Evolutionary conservation across 1,140 invertebrate genomes (phyloP).

Genomic region (Drosophila novamexicana): DNA sequence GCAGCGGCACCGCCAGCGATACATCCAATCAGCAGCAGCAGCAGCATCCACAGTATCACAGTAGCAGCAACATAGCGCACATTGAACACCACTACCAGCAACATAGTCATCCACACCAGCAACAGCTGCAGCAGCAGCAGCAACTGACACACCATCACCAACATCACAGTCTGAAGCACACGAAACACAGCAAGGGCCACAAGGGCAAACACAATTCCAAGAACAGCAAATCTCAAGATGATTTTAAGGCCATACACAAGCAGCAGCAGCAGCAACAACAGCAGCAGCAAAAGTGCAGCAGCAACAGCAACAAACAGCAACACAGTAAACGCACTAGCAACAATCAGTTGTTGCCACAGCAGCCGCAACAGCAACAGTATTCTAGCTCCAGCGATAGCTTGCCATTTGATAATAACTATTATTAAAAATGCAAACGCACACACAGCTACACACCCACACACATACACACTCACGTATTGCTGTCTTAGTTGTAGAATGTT

Average conservation of each 20-base stretch:
- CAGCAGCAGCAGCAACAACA: slow-evolving; percentile 52
- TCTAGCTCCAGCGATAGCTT: slow-evolving; percentile 82
- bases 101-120: slow-evolving; percentile 50
- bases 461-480: slow-evolving; percentile 21
- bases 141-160: slow-evolving; percentile 55
- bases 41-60: slow-evolving; percentile 64
- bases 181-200: slow-evolving; percentile 73
- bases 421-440: slow-evolving; percentile 60
- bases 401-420: slow-evolving; percentile 84
- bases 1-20: slow-evolving; percentile 70
- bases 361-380: slow-evolving; percentile 58
- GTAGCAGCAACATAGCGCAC: slow-evolving; percentile 68
- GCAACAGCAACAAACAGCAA: slow-evolving; percentile 45
- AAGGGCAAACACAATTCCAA: slow-evolving; percentile 70
- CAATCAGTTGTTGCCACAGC: slow-evolving; percentile 59
- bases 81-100: slow-evolving; percentile 72
- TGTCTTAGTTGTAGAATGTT: slow-evolving; percentile 29
- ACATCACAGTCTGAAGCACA: slow-evolving; percentile 81
- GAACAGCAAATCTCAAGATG: slow-evolving; percentile 75
- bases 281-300: slow-evolving; percentile 41
- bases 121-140: slow-evolving; percentile 48
- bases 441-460: slow-evolving; percentile 7
- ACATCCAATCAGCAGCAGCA: slow-evolving; percentile 57
- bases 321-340: slow-evolving; percentile 55
- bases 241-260: slow-evolving; percentile 71